A percentile compares a stretch with the other conserved stretches of the same genome.
These are phyloP conservation scores for Phrynocephalus vlangalii DNA, from an alignment of 2,797 vertebrate genomes.

Conservation along the genomic window DNA sequence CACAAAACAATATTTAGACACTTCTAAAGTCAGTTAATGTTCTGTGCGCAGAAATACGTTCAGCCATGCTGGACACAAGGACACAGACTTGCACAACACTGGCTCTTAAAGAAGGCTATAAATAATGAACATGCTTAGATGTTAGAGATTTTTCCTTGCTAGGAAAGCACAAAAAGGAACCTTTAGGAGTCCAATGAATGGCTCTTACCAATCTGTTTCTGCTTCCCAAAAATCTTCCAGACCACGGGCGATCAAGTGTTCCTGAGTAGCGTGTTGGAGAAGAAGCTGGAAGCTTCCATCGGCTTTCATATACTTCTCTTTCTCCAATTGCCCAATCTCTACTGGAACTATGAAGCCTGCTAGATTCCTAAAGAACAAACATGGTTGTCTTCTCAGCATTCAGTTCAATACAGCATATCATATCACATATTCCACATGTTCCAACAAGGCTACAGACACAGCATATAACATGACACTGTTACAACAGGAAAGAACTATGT, in stretches of 20 bases:
- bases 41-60: too few relatives aligned
- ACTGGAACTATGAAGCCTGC: conserved; percentile 76
- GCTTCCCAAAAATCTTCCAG: conserved; percentile 81
- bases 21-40: background rate
- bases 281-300: conserved; percentile 84
- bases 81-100: too few relatives aligned
- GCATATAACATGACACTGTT: background rate
- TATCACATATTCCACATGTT: background rate
- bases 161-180: background rate
- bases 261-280: conserved; percentile 79
- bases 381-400: background rate
- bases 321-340: conserved; percentile 84
- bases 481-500: background rate
- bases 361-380: conserved; percentile 78
- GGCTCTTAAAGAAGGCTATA: too few relatives aligned
- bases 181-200: background rate
- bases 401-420: background rate
- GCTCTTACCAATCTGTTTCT: conserved; percentile 86
- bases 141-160: background rate
- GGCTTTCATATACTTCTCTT: conserved; percentile 78
- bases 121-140: too few relatives aligned
- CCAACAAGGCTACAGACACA: background rate
- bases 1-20: background rate
- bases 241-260: conserved; percentile 82
- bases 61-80: too few relatives aligned